phyloP scores from a whole-genome alignment of 2,113 vertebrate species.

The Maccullochella peelii region DNA sequence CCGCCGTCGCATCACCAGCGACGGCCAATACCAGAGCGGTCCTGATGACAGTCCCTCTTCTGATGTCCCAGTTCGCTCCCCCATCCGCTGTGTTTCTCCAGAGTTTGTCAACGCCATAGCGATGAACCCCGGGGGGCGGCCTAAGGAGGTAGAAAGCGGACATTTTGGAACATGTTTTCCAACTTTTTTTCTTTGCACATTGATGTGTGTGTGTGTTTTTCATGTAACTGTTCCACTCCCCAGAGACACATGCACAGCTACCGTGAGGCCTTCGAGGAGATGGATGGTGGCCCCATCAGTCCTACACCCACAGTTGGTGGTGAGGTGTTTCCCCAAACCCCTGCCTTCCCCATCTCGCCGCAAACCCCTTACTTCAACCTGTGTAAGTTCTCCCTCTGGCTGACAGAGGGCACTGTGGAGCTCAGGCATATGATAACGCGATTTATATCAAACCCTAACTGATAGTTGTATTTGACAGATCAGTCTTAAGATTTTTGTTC shows the following conservation, averaged over 20 bases:
- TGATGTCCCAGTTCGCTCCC: slow-evolving; percentile 90
- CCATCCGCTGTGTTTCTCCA: slow-evolving; percentile 92
- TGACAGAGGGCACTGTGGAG: slow-evolving; percentile 80
- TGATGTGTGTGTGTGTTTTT: slow-evolving; percentile 4
- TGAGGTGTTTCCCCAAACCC: slow-evolving; percentile 91
- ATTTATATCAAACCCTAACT: neutral
- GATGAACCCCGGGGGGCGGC: slow-evolving; percentile 96
- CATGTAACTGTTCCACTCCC: slow-evolving; percentile 37
- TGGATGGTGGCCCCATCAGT: slow-evolving; percentile 87
- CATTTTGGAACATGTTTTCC: neutral
- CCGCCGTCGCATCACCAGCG: slow-evolving; percentile 85
- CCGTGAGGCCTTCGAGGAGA: slow-evolving; percentile 96
- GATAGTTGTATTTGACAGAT: slow-evolving; percentile 1
- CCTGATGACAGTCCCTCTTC: slow-evolving; percentile 73
- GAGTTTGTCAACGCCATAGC: slow-evolving; percentile 95
- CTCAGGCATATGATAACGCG: slow-evolving; percentile 16
- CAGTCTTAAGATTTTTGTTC: neutral
- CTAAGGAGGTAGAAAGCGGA: slow-evolving; percentile 90
- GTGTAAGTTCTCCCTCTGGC: slow-evolving; percentile 83
- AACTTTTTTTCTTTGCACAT: neutral
- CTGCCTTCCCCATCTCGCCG: slow-evolving; percentile 86
- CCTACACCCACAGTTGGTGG: slow-evolving; percentile 88
- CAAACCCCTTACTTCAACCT: slow-evolving; percentile 88
- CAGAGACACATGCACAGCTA: slow-evolving; percentile 98
- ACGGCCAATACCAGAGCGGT: slow-evolving; percentile 88